These are phyloP conservation scores for Amphipoea oculea DNA, from an alignment of 2,888 invertebrate genomes.

Conservation along the genomic window DNA sequence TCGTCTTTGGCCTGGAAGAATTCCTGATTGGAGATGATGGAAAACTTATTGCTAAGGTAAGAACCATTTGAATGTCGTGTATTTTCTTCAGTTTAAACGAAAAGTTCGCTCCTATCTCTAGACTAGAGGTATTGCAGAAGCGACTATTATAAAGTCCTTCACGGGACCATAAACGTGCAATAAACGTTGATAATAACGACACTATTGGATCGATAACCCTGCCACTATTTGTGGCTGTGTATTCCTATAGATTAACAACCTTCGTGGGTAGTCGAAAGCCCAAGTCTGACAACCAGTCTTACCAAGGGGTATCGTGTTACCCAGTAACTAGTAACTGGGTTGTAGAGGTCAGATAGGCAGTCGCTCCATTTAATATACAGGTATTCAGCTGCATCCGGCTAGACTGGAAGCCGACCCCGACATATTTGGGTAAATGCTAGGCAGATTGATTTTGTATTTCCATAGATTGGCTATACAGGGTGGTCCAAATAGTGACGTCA, in stretches of 20 bases:
- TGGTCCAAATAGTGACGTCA: no score
- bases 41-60: conserved; percentile 85
- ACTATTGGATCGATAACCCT: neutral
- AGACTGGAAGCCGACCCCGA: neutral
- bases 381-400: neutral
- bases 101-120: neutral
- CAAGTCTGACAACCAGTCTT: neutral
- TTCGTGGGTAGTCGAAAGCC: neutral
- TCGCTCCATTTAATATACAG: neutral
- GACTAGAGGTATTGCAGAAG: neutral
- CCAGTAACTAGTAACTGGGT: neutral
- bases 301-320: neutral
- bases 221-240: neutral
- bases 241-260: neutral
- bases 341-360: neutral
- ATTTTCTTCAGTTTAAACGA: neutral
- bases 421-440: neutral
- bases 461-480: neutral
- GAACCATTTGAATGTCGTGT: neutral
- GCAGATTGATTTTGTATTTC: neutral
- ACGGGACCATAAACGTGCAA: no score
- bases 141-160: neutral
- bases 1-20: conserved; percentile 87
- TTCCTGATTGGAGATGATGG: conserved; percentile 86
- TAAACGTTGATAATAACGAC: neutral